Conservation (phyloP, 2,888 invertebrate genomes). For the Crocallis elinguaria region DNA sequence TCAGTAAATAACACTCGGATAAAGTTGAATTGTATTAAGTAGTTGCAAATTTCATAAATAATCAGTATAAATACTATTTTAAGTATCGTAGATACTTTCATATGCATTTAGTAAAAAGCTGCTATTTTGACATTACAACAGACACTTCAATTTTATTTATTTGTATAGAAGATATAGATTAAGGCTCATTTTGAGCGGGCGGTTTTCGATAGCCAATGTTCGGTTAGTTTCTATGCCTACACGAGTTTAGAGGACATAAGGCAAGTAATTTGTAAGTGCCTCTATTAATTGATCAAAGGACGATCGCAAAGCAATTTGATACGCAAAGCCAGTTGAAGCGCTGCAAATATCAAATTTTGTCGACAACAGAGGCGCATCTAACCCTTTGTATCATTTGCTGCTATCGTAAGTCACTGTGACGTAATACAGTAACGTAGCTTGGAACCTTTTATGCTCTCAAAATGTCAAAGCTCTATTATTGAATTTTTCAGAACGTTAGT, state of each 20-base stretch:
- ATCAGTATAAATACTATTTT: no score
- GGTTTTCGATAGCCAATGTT: neutral
- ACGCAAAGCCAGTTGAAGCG: constrained; percentile 17
- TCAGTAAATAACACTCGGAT: neutral
- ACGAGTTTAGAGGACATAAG: neutral
- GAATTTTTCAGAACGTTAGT: neutral
- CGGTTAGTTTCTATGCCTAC: neutral
- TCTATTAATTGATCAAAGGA: constrained; percentile 23
- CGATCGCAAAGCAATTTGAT: constrained; percentile 15
- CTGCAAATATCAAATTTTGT: constrained; percentile 1
- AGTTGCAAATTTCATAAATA: no score
- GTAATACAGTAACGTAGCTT: neutral
- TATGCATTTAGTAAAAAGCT: no score
- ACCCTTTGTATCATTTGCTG: constrained; percentile 21
- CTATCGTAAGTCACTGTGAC: constrained; percentile 1
- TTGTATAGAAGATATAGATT: no score
- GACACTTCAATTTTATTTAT: no score
- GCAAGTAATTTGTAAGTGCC: constrained; percentile 8
- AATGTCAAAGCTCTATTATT: neutral
- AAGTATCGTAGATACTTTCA: no score
- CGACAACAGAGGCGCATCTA: constrained; percentile 3
- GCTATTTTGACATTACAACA: no score
- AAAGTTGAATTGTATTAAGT: no score
- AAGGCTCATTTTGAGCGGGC: neutral
- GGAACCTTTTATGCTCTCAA: constrained; percentile 3